These are phyloP conservation scores for Heliothis virescens DNA, from an alignment of 1,140 invertebrate genomes.

Conservation along the genomic window DNA sequence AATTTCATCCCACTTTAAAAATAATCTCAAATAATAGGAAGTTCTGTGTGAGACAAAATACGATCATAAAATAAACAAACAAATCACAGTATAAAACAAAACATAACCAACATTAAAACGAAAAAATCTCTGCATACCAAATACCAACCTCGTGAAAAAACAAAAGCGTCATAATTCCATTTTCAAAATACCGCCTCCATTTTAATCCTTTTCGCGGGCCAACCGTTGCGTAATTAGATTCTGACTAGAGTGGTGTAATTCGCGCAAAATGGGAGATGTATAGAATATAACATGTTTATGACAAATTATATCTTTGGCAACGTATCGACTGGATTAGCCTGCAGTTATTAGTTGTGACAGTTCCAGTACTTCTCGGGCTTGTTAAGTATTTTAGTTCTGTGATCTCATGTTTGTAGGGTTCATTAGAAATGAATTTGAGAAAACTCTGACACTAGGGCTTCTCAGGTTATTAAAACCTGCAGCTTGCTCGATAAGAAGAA, in stretches of 20 bases:
- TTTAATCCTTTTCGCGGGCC: constrained; percentile 50
- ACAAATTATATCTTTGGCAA: constrained; percentile 66
- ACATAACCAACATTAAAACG: background rate
- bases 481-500: too few relatives aligned
- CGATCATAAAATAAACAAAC: too few relatives aligned
- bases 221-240: constrained; percentile 75
- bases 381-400: constrained; percentile 27
- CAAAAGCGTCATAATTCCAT: constrained; percentile 6
- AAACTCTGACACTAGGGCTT: too few relatives aligned
- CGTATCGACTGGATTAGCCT: constrained; percentile 31
- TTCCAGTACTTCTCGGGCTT: constrained; percentile 2
- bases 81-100: background rate
- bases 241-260: constrained; percentile 77
- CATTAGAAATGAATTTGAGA: background rate
- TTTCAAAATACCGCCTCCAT: constrained; percentile 35
- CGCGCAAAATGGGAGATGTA: constrained; percentile 75
- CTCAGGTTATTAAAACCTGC: too few relatives aligned
- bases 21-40: too few relatives aligned
- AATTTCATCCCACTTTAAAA: too few relatives aligned
- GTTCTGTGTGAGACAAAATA: too few relatives aligned
- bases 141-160: background rate
- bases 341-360: constrained; percentile 11
- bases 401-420: background rate
- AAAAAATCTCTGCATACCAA: constrained; percentile 1
- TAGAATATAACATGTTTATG: constrained; percentile 66